phyloP scores from a whole-genome alignment of 2,797 vertebrate genomes.

The Acestrorhynchus altus region DNA sequence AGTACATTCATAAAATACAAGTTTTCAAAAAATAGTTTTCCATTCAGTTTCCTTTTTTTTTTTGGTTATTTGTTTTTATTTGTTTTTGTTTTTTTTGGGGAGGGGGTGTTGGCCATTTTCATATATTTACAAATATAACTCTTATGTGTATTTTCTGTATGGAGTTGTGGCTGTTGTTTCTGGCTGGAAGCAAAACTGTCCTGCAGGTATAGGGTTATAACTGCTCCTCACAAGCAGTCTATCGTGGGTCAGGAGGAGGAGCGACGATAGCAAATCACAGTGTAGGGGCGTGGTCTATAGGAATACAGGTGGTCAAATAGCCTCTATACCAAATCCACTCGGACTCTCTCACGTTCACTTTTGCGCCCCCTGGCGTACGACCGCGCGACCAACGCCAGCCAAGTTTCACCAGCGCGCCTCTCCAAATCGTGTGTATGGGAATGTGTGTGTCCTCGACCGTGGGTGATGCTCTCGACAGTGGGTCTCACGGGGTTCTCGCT shows the following conservation, averaged over 20 bases:
- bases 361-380: constrained; percentile 76
- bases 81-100: too few species aligned
- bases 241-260: background rate
- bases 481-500: constrained; percentile 63
- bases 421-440: constrained; percentile 73
- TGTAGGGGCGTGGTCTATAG: too few species aligned
- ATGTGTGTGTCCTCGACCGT: constrained; percentile 67
- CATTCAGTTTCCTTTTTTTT: too few species aligned
- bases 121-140: too few species aligned
- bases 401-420: constrained; percentile 71
- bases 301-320: background rate
- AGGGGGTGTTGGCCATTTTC: too few species aligned
- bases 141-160: too few species aligned
- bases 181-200: background rate
- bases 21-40: too few species aligned
- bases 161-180: too few species aligned
- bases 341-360: constrained; percentile 12
- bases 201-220: background rate
- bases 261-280: background rate
- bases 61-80: too few species aligned
- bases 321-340: constrained; percentile 6
- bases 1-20: too few species aligned
- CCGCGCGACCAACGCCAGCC: constrained; percentile 51
- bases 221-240: background rate
- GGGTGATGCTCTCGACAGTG: constrained; percentile 66